Evolutionary conservation across 2,113 vertebrate genomes (phyloP).

Genomic region (Peucedramus taeniatus): DNA sequence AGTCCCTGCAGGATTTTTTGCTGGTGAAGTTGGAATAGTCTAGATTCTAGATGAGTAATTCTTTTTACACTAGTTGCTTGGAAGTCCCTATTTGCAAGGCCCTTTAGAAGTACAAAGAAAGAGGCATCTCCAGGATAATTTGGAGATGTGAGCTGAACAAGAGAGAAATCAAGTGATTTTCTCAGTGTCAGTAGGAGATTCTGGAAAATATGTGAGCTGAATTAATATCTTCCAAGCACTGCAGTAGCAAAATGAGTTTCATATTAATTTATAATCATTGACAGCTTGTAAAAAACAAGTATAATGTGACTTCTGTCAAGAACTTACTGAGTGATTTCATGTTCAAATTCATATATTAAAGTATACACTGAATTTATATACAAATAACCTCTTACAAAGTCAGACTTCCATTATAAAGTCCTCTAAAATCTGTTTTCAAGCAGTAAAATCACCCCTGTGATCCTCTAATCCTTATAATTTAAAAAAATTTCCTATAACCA

Average conservation of each 20-base stretch:
- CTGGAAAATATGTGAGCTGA: background rate
- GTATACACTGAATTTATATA: background rate
- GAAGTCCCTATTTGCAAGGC: background rate
- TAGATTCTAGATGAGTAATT: conserved; percentile 5
- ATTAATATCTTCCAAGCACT: background rate
- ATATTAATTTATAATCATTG: background rate
- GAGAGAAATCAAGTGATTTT: background rate
- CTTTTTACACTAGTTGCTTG: background rate
- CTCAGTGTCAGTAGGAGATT: background rate
- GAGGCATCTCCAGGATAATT: background rate
- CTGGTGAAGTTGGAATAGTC: background rate
- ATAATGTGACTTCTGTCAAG: background rate
- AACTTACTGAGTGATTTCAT: background rate
- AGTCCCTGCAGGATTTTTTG: background rate
- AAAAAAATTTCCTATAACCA: background rate
- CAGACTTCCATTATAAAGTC: background rate
- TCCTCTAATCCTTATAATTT: background rate
- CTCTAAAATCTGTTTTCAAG: background rate
- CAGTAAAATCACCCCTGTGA: background rate
- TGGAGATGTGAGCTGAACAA: background rate
- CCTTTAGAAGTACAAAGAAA: background rate
- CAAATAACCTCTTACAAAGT: background rate
- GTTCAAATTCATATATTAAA: background rate
- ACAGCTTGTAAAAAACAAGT: background rate
- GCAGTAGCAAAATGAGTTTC: background rate